Base-by-base conservation (phyloP, 2,797 vertebrate genomes). In the Diplodus sargus region DNA sequence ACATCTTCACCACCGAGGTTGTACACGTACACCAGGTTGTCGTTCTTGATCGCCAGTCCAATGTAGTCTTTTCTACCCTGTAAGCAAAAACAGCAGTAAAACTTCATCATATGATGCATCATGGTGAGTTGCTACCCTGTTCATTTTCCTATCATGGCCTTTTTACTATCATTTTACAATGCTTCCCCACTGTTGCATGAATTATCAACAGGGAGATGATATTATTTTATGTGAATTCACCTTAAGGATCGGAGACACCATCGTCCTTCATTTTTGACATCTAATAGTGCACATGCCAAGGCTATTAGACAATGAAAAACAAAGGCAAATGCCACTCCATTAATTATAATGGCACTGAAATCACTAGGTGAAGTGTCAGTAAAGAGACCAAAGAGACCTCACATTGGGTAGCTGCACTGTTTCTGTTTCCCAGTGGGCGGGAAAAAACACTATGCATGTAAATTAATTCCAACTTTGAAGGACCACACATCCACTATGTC, bases 41-140 rank as follows among this genome's bases (percentile, higher is more conserved):
- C 97, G 61, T 97, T 98, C 94, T 99, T 99, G 90, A 99, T 97
- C 42, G 97, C 97, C 76, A 99, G 94, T 6, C 98, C 98, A 90
- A 99, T 95, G 88, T 98, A 99, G 87, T 98, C 97, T 85, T 96
- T 97, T 84, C 79, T 95, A 64, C 96, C 96, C 98, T 99, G 86
- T 34, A 52, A 58, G 22, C 13, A 59, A 18, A 75, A 65, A 82
- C n/a, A 79, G 12, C 15, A 62, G n/a, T 64, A 59, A 81, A 30
- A 39, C 10, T 30, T 65, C 49, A 57, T 5, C 11, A 13, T 16
- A 45, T 47, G 28, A 23, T 7, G 10, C 28, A 53, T 51, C n/a
- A 56, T 12, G 16, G 5, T 67, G 49, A 62, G 48, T 34, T 57
- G 7, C 64, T 17, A 34, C 18, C 17, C 47, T 30, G 2, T 54